A percentile compares a stretch with the other conserved stretches of the same genome.
Conservation (phyloP, 2,888 invertebrate genomes). For the Mythimna albipuncta region DNA sequence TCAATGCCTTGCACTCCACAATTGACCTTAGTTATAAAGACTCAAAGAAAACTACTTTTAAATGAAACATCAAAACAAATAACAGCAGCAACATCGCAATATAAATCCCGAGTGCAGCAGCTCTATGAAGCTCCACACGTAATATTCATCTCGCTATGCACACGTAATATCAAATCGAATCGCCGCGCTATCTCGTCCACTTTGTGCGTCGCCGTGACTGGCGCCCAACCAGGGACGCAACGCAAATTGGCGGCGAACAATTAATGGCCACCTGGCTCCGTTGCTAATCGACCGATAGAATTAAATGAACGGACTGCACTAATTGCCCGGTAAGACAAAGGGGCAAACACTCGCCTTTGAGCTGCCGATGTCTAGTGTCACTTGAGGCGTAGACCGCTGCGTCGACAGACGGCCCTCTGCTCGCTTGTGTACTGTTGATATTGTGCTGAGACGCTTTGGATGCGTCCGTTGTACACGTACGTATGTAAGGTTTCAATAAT, state of each 20-base stretch:
- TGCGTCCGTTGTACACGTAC: slow-evolving; percentile 53
- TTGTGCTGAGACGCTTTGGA: slow-evolving; percentile 66
- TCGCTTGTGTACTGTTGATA: slow-evolving; percentile 70
- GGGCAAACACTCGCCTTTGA: slow-evolving; percentile 90
- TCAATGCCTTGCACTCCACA: slow-evolving; percentile 5
- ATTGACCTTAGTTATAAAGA: not conserved
- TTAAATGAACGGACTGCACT: slow-evolving; percentile 90
- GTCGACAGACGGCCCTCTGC: slow-evolving; percentile 72
- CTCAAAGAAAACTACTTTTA: not conserved
- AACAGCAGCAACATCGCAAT: slow-evolving; percentile 11
- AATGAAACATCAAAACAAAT: slow-evolving; percentile 29
- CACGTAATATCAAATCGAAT: slow-evolving; percentile 70
- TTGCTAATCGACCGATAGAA: slow-evolving; percentile 90
- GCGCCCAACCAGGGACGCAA: slow-evolving; percentile 78
- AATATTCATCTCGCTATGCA: slow-evolving; percentile 67
- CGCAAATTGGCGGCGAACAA: slow-evolving; percentile 86
- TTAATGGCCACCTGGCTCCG: slow-evolving; percentile 87
- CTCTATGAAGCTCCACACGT: slow-evolving; percentile 54
- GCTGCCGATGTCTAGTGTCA: slow-evolving; percentile 86
- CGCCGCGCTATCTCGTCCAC: slow-evolving; percentile 67
- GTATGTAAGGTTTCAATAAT: slow-evolving; percentile 48
- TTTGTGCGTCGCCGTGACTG: slow-evolving; percentile 73
- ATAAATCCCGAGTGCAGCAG: slow-evolving; percentile 29
- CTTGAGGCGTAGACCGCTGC: slow-evolving; percentile 84
- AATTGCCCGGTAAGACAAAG: slow-evolving; percentile 90